Evolutionary conservation across 1,140 invertebrate species (phyloP), one percentile per base, ranked within the genome.

Genomic region (Andricus grossulariae): DNA sequence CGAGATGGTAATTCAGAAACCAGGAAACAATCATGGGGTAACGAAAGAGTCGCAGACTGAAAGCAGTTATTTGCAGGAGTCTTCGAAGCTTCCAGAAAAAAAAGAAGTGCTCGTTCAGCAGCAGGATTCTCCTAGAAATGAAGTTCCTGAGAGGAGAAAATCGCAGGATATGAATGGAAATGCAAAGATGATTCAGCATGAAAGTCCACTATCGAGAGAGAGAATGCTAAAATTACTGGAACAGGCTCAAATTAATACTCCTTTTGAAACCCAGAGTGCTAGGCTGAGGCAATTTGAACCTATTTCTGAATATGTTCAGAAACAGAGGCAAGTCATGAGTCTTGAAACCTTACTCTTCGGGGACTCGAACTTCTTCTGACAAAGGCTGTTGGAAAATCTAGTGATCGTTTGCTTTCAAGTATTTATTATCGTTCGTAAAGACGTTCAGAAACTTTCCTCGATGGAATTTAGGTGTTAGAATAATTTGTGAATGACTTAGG

Each of bases 341-440:
- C 84, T 90, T 71, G 89, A 90, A 82, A 86, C 80, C 60, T 82
- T 89, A 72, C 81, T 90, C 72, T 90, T 90, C 66, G 88, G 89
- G 8, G 87, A 90, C 57, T 81, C 84, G 66, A 66, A 15, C 15
- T 71, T 54, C 50, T 87, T 77, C 72, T 86, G 81, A 86, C 80
- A 71, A 50, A 82, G 13, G 49, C 21, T 60, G 16, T 66, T 15
- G n/a, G 60, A 39, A 66, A 66, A 66, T 32, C 7, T 39, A 66
- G 32, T 66, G 21, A 66, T 66, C 25, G n/a, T 32, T 2, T 8
- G 15, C 25, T 66, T 16, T 66, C 60, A 66, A 66, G 25, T 66
- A 21, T 66, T 66, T 66, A 66, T 66, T 66, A 32, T 66, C 39
- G 60, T 39, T 66, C 5, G 16, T 66, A 45, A 39, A 39, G 18